phyloP scores from a whole-genome alignment of 1,140 invertebrate species.

The Pectinophora gossypiella region DNA sequence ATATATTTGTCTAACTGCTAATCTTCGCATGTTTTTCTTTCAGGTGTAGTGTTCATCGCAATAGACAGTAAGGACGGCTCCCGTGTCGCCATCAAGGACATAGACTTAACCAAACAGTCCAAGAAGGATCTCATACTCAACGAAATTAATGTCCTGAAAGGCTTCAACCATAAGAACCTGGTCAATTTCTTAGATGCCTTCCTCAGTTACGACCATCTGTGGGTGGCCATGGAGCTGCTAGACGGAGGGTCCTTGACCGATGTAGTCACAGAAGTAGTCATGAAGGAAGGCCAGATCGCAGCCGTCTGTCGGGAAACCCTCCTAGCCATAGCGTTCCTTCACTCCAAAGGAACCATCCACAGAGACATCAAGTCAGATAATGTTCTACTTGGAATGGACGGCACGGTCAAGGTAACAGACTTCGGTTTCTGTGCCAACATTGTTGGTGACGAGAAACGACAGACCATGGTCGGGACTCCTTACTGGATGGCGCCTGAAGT shows the following conservation, averaged over 20 bases:
- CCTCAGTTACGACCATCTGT: constrained; percentile 91
- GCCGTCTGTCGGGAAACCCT: constrained; percentile 95
- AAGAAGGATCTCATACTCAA: constrained; percentile 97
- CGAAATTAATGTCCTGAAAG: constrained; percentile 95
- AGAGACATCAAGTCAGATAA: constrained; percentile 98
- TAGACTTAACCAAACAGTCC: constrained; percentile 94
- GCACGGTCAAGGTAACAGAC: constrained; percentile 97
- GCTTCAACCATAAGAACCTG: constrained; percentile 96
- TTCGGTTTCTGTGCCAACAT: constrained; percentile 98
- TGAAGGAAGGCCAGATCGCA: constrained; percentile 98
- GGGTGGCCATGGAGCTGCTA: constrained; percentile 96
- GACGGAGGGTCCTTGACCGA: constrained; percentile 97
- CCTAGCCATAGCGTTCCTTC: constrained; percentile 94
- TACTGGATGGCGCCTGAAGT: constrained; percentile 96
- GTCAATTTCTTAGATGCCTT: constrained; percentile 98
- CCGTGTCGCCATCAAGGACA: constrained; percentile 96
- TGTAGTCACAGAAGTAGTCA: constrained; percentile 97
- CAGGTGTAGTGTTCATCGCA: constrained; percentile 94
- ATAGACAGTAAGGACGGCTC: constrained; percentile 85
- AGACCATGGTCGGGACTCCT: constrained; percentile 96
- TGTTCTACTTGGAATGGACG: constrained; percentile 96
- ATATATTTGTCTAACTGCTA: no score
- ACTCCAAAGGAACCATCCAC: constrained; percentile 93
- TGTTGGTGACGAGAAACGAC: constrained; percentile 93
- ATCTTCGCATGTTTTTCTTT: constrained; percentile 8